phyloP scores from a whole-genome alignment of 2,797 vertebrate genomes.

The Sus cebifrons region DNA sequence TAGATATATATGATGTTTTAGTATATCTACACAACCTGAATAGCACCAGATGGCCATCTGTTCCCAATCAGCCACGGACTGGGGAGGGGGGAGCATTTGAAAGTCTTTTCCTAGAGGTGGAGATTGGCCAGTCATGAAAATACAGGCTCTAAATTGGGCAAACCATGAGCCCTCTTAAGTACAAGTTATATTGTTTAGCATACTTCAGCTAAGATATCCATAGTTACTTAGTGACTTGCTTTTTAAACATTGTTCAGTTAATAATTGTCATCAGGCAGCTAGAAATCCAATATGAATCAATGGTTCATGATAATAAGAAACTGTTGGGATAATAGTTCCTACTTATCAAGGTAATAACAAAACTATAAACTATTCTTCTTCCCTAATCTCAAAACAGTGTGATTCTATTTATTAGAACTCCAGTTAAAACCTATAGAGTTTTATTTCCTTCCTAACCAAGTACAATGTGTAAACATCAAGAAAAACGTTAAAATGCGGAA shows the following conservation, averaged over 20 bases:
- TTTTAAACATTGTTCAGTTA: background rate
- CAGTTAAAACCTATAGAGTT: background rate
- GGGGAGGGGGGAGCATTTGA: background rate
- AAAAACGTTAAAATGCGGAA: background rate
- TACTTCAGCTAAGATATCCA: background rate
- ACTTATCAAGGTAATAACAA: background rate
- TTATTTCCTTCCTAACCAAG: conserved; percentile 1
- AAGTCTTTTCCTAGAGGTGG: background rate
- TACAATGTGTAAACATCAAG: background rate
- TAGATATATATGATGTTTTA: background rate
- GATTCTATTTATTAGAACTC: background rate
- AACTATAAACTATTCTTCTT: background rate
- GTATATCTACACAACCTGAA: background rate
- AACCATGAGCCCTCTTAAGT: background rate
- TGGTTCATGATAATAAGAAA: background rate
- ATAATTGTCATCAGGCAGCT: background rate
- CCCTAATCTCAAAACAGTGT: background rate
- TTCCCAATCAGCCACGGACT: background rate
- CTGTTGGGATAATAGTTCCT: background rate
- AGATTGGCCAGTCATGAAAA: background rate
- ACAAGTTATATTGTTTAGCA: background rate
- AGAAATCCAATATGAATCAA: background rate
- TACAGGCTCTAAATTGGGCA: background rate
- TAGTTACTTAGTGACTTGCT: background rate
- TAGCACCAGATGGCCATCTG: background rate